Evolutionary conservation across 2,113 vertebrate species (phyloP).

Genomic region (Vireo altiloquus): DNA sequence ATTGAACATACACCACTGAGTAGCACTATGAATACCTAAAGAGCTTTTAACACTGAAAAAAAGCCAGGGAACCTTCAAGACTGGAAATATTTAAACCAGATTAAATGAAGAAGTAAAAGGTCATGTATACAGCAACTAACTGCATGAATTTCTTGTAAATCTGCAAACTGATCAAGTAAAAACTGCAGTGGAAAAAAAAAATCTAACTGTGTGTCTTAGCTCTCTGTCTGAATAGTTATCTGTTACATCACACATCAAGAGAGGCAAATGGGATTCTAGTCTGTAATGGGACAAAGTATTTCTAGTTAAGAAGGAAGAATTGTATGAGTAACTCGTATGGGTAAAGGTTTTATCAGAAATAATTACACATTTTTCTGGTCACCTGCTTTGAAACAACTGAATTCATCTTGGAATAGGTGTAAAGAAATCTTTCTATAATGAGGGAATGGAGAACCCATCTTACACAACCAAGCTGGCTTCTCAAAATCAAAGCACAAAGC

Average conservation of each 20-base stretch:
- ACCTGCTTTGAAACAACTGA: background rate
- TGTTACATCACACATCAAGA: background rate
- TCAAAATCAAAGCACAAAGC: background rate
- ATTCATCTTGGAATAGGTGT: background rate
- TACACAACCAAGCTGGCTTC: background rate
- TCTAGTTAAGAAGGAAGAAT: background rate
- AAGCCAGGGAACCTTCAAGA: background rate
- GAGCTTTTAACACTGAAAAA: background rate
- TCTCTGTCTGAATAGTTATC: no score
- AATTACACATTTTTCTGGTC: background rate
- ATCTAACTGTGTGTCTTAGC: background rate
- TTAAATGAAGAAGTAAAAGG: background rate
- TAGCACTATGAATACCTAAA: background rate
- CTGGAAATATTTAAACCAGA: background rate
- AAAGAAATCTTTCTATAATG: background rate
- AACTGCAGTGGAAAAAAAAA: background rate
- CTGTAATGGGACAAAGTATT: background rate
- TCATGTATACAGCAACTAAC: background rate
- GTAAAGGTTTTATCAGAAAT: background rate
- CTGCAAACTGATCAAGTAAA: background rate
- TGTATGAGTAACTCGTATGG: background rate
- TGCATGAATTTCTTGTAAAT: background rate
- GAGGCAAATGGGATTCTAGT: background rate
- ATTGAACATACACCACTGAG: background rate
- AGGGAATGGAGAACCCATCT: background rate